Base-by-base conservation (phyloP, 2,888 invertebrate genomes). In the Xanthorhoe spadicearia region DNA sequence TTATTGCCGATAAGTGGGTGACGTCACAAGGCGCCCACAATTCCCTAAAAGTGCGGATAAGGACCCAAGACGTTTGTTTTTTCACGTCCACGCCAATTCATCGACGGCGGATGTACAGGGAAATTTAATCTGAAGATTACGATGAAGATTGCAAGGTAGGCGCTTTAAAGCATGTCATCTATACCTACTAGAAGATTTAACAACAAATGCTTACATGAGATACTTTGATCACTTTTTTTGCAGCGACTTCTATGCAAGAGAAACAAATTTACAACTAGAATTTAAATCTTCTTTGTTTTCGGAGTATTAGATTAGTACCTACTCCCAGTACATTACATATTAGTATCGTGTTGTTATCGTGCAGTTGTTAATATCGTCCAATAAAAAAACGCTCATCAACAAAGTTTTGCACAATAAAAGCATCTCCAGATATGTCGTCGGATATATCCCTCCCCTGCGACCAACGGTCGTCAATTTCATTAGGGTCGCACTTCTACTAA, bases 401-500 rank as follows among this genome's bases (percentile, higher is more conserved):
- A 23, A 23, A 23, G 4, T 23, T 23, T 23, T 23, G 23, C 23
- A 23, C 23, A 6, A 13, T 38, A 38, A 10, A 1, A 3, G 13
- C 7, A 60, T 63, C 59, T 46, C 32, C 0, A 17, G 50, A 55
- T 23, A 58, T 46, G 60, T 67, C 38, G 28, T 9, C 9, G 8
- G n/a, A 57, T 28, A 48, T 7, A 0, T 57, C 19, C n/a, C 32
- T 13, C 60, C 13, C 38, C 2, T 61, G 54, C 32, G 8, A 2
- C 32, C 2, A 28, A 32, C 63, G 69, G 69, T 76, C 81, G 81
- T 86, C 88, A 88, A 89, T 90, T 88, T 87, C 87, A 89, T 90
- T 86, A 90, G 87, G 87, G 88, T 87, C 81, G 83, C 76, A 75
- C 76, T 69, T 67, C 74, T 61, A 64, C 83, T 87, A 85, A 87